Percentiles rank a stretch among this genome's conserved stretches.
These are phyloP conservation scores for Diceros bicornis DNA, from an alignment of 2,797 vertebrate species.

Conservation along the genomic window DNA sequence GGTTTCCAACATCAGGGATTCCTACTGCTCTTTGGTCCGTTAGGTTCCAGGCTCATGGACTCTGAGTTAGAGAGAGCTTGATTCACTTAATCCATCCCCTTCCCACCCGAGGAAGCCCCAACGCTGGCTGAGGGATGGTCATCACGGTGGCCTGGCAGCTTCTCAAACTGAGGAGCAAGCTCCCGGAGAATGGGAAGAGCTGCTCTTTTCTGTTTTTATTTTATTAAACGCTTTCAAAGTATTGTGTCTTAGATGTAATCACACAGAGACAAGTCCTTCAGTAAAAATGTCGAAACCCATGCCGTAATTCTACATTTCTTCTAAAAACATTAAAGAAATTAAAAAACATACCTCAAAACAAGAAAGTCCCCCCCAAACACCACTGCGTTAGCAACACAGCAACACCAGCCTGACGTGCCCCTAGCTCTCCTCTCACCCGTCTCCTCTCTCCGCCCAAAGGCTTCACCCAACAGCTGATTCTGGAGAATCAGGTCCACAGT, in stretches of 20 bases:
- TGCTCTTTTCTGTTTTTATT: not conserved
- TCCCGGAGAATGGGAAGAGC: not conserved
- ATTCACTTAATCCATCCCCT: not conserved
- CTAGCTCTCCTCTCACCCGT: fast-evolving
- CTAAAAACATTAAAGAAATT: slow-evolving; percentile 6
- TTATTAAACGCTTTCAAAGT: not conserved
- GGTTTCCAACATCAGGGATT: not conserved
- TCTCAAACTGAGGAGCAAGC: not conserved
- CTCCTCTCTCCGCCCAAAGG: not conserved
- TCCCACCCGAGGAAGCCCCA: not conserved
- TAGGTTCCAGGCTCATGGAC: not conserved
- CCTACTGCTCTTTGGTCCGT: not conserved
- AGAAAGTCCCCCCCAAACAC: not conserved
- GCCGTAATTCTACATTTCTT: not conserved
- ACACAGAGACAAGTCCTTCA: not conserved
- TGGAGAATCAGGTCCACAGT: not conserved
- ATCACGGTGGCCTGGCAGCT: too few relatives aligned
- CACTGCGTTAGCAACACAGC: not conserved
- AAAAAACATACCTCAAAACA: not conserved
- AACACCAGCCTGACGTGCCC: fast-evolving
- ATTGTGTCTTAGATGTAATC: not conserved
- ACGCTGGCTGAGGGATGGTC: not conserved
- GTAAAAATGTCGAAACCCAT: not conserved
- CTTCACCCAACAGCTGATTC: not conserved
- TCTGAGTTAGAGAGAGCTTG: not conserved